These are phyloP conservation scores for Alloplasta piceator DNA, from an alignment of 2,888 invertebrate genomes.

Conservation along the genomic window DNA sequence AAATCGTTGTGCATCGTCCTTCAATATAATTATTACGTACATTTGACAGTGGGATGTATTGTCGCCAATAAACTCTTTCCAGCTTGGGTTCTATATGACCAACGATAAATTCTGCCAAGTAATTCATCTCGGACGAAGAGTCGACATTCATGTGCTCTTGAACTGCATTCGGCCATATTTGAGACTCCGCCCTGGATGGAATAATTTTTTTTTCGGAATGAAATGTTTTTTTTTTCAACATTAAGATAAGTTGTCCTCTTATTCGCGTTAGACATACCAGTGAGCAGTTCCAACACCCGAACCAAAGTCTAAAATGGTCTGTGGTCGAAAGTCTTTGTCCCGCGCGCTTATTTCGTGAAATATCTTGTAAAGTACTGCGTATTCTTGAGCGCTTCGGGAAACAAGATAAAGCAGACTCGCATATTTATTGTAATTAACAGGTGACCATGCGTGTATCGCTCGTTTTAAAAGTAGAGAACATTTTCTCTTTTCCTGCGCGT, in stretches of 20 bases:
- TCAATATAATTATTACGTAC: constrained; percentile 37
- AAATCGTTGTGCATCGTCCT: not conserved
- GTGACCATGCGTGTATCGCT: constrained; percentile 89
- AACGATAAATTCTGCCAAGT: constrained; percentile 89
- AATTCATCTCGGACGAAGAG: constrained; percentile 91
- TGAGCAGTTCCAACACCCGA: constrained; percentile 94
- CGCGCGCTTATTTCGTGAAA: constrained; percentile 89
- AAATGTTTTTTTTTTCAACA: constrained; percentile 11
- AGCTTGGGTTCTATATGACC: constrained; percentile 86
- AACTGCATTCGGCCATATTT: constrained; percentile 89
- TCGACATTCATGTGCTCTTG: constrained; percentile 95
- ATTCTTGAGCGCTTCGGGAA: constrained; percentile 89
- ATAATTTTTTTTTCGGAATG: constrained; percentile 41
- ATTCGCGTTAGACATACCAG: constrained; percentile 85
- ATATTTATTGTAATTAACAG: constrained; percentile 88
- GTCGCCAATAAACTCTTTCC: constrained; percentile 89
- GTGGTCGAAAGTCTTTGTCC: constrained; percentile 89
- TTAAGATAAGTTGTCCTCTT: constrained; percentile 30
- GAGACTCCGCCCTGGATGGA: constrained; percentile 87
- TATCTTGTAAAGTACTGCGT: constrained; percentile 88
- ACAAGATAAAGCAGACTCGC: constrained; percentile 89
- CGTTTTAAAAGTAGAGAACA: constrained; percentile 86
- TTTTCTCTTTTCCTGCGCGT: constrained; percentile 83
- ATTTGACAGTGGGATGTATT: constrained; percentile 89
- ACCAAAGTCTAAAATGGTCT: constrained; percentile 94